These are phyloP conservation scores for Mormyrus iriodes DNA, from an alignment of 2,113 vertebrate species.

Conservation along the genomic window DNA sequence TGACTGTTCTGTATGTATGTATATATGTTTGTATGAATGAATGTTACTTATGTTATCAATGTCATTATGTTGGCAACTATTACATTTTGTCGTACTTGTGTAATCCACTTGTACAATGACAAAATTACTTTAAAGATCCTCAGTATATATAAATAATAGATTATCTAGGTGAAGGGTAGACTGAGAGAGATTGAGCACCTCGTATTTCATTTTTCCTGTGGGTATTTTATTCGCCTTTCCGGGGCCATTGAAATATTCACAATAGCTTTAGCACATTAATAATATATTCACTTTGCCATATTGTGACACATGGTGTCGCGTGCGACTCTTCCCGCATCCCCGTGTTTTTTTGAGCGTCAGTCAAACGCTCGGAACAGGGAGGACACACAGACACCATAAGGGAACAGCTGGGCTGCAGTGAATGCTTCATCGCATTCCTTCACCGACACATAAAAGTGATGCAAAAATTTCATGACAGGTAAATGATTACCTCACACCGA, in stretches of 20 bases:
- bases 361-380: background rate
- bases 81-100: background rate
- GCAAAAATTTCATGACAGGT: constrained; percentile 7
- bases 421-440: background rate
- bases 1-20: background rate
- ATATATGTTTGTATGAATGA: background rate
- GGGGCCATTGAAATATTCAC: background rate
- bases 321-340: background rate
- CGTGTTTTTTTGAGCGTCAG: background rate
- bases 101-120: background rate
- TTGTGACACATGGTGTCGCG: background rate
- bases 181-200: background rate
- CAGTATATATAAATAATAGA: background rate
- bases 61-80: background rate
- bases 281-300: background rate
- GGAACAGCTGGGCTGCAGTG: background rate
- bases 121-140: background rate
- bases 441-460: background rate
- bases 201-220: background rate
- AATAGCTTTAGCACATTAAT: background rate
- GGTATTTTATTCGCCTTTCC: background rate
- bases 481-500: constrained; percentile 5
- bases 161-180: background rate
- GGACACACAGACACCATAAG: background rate
- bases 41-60: background rate